Percentiles rank a stretch among this genome's conserved stretches.
phyloP scores from a whole-genome alignment of 2,888 invertebrate genomes.

The Ichneumon xanthorius region DNA sequence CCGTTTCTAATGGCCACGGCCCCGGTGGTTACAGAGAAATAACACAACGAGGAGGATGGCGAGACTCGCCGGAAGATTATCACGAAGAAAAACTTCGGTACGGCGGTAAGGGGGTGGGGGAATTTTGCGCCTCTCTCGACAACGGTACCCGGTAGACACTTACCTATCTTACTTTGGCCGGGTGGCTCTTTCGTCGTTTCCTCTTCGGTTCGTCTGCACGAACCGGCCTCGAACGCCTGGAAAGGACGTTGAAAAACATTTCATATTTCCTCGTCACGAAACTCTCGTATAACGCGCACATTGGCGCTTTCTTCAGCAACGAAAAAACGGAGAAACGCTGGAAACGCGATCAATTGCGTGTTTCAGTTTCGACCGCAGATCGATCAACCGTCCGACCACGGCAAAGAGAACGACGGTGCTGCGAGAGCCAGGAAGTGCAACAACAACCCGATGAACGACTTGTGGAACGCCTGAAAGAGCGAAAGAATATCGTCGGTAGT shows the following conservation, averaged over 20 bases:
- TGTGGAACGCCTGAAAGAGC: background rate
- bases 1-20: constrained; percentile 66
- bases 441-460: background rate
- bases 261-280: background rate
- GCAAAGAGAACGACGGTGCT: background rate
- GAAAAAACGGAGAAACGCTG: background rate
- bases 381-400: constrained; percentile 1
- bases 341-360: constrained; percentile 33
- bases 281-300: background rate
- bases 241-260: constrained; percentile 3
- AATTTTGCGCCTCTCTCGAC: constrained; percentile 52
- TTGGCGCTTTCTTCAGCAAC: background rate
- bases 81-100: constrained; percentile 68
- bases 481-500: background rate
- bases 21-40: constrained; percentile 52
- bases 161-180: constrained; percentile 31
- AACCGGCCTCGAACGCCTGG: background rate
- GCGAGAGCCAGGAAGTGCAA: background rate
- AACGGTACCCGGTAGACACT: constrained; percentile 56
- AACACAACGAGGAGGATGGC: constrained; percentile 23
- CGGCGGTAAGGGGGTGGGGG: background rate
- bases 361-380: constrained; percentile 33
- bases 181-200: constrained; percentile 1
- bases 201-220: constrained; percentile 12
- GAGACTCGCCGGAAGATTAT: constrained; percentile 72